Conservation (phyloP, 2,113 vertebrate species). For the Mormyrus lacerda region DNA sequence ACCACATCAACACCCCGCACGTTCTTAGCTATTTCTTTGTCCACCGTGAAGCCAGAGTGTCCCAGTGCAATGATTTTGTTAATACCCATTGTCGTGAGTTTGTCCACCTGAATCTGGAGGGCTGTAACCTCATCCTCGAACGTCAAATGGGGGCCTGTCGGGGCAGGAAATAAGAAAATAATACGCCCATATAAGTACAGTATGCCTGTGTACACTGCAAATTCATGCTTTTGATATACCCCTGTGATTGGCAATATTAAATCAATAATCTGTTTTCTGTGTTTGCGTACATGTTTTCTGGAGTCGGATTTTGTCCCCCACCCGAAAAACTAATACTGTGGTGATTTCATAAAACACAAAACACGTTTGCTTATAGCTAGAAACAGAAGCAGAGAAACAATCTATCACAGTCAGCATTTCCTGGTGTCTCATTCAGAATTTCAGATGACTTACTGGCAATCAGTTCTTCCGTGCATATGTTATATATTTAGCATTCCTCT, state of each 20-base stretch:
- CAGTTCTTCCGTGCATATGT: background rate
- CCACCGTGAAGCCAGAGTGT: conserved; percentile 80
- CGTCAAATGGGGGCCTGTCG: conserved; percentile 61
- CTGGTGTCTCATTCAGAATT: background rate
- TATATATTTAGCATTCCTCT: background rate
- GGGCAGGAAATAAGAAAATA: conserved; percentile 9
- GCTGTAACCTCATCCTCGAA: conserved; percentile 79
- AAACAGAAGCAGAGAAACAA: background rate
- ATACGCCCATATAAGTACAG: background rate
- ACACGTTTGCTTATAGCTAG: background rate
- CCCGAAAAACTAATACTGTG: background rate
- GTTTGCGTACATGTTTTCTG: background rate
- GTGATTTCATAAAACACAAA: background rate
- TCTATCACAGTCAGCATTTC: too few species aligned
- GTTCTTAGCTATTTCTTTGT: conserved; percentile 72
- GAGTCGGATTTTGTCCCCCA: background rate
- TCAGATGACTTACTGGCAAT: background rate
- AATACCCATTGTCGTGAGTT: conserved; percentile 66
- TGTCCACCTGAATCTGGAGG: conserved; percentile 72
- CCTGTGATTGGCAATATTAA: background rate
- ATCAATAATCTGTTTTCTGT: background rate
- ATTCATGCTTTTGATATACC: background rate
- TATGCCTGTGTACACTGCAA: background rate
- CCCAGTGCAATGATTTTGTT: conserved; percentile 89
- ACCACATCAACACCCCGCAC: conserved; percentile 84